Percentiles rank a stretch among this genome's conserved stretches.
Conservation (phyloP, 2,113 vertebrate species). For the Zonotrichia leucophrys region DNA sequence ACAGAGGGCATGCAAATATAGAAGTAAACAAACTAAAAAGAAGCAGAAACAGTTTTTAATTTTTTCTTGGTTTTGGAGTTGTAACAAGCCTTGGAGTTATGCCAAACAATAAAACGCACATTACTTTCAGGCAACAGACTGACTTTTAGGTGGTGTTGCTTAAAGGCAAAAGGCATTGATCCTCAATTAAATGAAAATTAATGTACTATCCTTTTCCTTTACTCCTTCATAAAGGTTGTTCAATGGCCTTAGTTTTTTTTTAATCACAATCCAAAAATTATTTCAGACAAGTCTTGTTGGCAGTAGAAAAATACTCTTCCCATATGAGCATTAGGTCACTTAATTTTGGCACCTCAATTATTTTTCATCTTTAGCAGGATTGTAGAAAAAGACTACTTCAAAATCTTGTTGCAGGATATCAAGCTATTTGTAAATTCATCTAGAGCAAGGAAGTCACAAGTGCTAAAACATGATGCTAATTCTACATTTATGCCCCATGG, state of each 20-base stretch:
- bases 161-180: slow-evolving; percentile 10
- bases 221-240: neutral
- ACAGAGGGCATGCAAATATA: neutral
- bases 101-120: neutral
- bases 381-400: neutral
- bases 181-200: slow-evolving; percentile 8
- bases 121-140: slow-evolving; percentile 1
- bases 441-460: neutral
- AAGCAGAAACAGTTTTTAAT: neutral
- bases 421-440: neutral
- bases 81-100: neutral
- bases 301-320: neutral
- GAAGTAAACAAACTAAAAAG: slow-evolving; percentile 6
- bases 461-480: neutral
- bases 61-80: neutral
- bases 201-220: neutral
- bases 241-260: neutral
- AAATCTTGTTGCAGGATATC: neutral
- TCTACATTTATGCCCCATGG: neutral
- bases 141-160: neutral
- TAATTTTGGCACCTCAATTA: neutral
- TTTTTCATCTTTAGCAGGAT: neutral
- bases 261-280: neutral
- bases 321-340: neutral
- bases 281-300: neutral